Percentiles rank a stretch among this genome's conserved stretches.
Conservation (phyloP, 1,140 invertebrate species). For the Rhopalosiphum maidis region DNA sequence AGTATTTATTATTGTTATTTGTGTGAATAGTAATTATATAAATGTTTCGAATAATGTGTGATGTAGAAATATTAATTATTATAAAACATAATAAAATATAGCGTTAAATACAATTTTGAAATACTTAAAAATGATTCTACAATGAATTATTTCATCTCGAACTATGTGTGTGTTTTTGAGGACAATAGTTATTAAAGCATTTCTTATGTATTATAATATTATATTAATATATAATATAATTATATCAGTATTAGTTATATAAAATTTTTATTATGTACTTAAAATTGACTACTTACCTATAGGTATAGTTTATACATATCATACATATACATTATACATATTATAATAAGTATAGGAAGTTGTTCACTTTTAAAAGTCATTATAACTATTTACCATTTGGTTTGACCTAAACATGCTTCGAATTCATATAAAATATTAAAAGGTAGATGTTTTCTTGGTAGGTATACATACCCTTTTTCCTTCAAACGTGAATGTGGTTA, state of each 20-base stretch:
- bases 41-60: background rate
- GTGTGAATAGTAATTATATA: background rate
- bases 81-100: background rate
- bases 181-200: no score
- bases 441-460: background rate
- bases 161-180: background rate
- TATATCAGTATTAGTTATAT: background rate
- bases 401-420: background rate
- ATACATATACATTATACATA: no score
- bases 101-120: background rate
- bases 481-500: background rate
- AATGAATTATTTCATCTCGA: background rate
- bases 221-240: no score
- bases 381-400: background rate
- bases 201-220: no score
- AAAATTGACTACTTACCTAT: no score
- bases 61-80: background rate
- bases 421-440: background rate
- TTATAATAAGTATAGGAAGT: background rate
- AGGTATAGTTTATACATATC: no score
- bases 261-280: no score
- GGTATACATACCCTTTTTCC: background rate
- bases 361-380: background rate
- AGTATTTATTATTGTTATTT: background rate
- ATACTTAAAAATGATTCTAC: background rate